Conservation (phyloP, 1,140 invertebrate species). For the Scaptodrosophila lebanonensis region DNA sequence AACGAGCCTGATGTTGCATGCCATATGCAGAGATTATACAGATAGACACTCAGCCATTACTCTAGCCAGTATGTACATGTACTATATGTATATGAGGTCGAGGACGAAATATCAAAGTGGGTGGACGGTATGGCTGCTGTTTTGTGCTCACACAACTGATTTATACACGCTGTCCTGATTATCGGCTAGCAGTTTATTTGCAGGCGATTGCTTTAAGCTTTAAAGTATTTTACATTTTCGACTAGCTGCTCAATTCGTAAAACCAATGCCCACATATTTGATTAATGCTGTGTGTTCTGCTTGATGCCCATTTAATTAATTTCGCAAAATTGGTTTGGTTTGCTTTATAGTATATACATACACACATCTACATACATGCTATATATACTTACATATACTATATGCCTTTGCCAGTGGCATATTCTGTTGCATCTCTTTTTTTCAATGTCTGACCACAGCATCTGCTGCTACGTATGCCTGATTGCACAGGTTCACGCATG, state of each 20-base stretch:
- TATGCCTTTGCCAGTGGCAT: too few relatives aligned
- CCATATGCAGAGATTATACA: constrained; percentile 26
- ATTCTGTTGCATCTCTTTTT: constrained; percentile 47
- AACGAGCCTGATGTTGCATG: constrained; percentile 10
- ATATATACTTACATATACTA: constrained; percentile 13
- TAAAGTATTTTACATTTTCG: too few relatives aligned
- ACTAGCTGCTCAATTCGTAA: constrained; percentile 40
- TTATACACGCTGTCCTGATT: too few relatives aligned
- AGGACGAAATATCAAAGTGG: too few relatives aligned
- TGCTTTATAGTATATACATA: constrained; percentile 29
- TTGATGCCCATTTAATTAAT: constrained; percentile 68
- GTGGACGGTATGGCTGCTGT: too few relatives aligned
- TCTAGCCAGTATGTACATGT: too few relatives aligned
- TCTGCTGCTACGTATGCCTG: constrained; percentile 59
- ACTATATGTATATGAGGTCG: too few relatives aligned
- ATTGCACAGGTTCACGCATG: constrained; percentile 44
- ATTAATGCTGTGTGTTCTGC: too few relatives aligned
- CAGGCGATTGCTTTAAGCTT: not conserved
- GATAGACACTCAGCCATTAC: constrained; percentile 7
- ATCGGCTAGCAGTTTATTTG: too few relatives aligned
- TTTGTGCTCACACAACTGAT: too few relatives aligned
- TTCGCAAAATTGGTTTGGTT: constrained; percentile 64
- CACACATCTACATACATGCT: not conserved
- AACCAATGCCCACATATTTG: constrained; percentile 44
- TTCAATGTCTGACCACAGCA: constrained; percentile 42